Conservation (phyloP, 2,888 invertebrate genomes). For the Ommatoiulus sabulosus region DNA sequence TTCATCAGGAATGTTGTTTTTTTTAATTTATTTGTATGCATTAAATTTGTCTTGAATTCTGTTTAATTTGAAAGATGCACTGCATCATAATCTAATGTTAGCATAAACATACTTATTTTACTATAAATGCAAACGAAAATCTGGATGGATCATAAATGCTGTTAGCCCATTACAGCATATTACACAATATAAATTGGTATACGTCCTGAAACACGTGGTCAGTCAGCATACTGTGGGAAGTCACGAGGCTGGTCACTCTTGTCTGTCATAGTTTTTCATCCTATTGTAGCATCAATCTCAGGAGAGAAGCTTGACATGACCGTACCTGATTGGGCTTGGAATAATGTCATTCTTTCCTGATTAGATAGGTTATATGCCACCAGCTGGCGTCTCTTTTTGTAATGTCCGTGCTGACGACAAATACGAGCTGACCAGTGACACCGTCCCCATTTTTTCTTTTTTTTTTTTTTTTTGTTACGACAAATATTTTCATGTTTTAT, state of each 20-base stretch:
- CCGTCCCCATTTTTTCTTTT: not conserved
- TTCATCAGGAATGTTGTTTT: not conserved
- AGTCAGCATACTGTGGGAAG: not conserved
- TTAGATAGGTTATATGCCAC: not conserved
- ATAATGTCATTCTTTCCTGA: not conserved
- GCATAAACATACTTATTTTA: too few species aligned
- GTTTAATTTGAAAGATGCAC: too few species aligned
- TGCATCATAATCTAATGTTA: too few species aligned
- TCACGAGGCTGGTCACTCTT: not conserved
- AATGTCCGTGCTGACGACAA: not conserved
- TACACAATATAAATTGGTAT: too few species aligned
- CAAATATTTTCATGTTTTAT: conserved; percentile 35
- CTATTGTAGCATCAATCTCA: not conserved
- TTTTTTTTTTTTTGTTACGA: not conserved
- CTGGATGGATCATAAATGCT: too few species aligned
- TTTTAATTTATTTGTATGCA: not conserved
- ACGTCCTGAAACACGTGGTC: too few species aligned
- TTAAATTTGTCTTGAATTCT: not conserved
- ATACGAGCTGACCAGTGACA: not conserved
- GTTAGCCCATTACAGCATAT: too few species aligned
- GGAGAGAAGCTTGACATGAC: not conserved
- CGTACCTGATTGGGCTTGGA: not conserved
- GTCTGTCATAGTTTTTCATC: not conserved
- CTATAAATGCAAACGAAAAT: too few species aligned
- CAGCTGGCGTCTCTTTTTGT: conserved; percentile 2